Conservation (phyloP, 2,113 vertebrate genomes). For the Onychorhynchus coronatus region DNA sequence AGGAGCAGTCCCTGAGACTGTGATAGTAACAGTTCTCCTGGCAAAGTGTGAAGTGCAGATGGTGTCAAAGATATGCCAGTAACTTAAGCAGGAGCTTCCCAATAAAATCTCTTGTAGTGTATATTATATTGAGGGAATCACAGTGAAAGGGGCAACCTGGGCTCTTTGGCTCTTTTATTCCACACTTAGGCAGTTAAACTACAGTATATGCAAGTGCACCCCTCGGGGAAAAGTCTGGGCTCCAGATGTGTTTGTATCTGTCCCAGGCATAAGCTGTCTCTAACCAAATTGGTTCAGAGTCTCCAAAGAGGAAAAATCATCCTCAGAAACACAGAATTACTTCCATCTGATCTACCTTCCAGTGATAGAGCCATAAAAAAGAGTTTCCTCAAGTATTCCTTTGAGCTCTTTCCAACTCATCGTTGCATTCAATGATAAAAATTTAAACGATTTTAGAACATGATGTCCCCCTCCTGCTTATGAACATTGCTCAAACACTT, state of each 20-base stretch:
- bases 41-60: constrained; percentile 13
- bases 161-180: background rate
- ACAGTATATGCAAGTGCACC: background rate
- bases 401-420: background rate
- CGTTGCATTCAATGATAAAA: background rate
- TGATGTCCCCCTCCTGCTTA: background rate
- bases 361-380: background rate
- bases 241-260: background rate
- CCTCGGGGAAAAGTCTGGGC: background rate
- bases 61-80: constrained; percentile 2
- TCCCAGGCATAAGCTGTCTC: background rate
- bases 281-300: background rate
- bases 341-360: background rate
- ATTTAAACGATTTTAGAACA: background rate
- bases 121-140: background rate
- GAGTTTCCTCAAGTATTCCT: background rate
- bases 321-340: background rate
- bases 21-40: constrained; percentile 13
- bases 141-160: background rate
- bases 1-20: background rate
- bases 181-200: background rate
- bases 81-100: background rate
- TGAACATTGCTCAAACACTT: background rate
- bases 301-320: background rate
- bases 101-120: background rate